Base-by-base conservation (phyloP, 1,140 invertebrate genomes). In the Drosophila setifemur region DNA sequence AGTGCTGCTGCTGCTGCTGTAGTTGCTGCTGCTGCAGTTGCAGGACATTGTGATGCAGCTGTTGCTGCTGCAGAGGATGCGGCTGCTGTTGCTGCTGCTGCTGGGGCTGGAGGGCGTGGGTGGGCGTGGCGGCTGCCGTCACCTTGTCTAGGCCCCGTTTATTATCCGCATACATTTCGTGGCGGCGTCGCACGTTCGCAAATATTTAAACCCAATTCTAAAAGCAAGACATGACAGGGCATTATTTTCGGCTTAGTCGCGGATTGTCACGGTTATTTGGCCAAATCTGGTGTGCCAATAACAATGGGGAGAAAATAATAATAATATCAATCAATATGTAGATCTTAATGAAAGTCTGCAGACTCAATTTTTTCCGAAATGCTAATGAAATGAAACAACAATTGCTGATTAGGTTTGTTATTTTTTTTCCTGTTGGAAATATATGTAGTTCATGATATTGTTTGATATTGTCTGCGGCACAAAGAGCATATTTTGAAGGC, bases 61-160 rank as follows among this genome's bases (percentile, higher is more conserved):
- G 78, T n/a, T 83, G 77, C 6, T 63, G 77, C 26, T 76, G 73
- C 18, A 48, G n/a, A n/a, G n/a, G 58, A 7, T 79, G 76, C 2
- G 77, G 81, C 4, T 79, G 85, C 6, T 68, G 64, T 19, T 73
- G 75, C 8, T 69, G 64, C 19, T 70, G 82, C 18, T 63, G 83
- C 35, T 78, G 74, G 7, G 69, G 83, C 35, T 78, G 74, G 7
- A 72, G 50, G 49, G 60, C 71, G 60, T 55, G 79, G 21, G 61
- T 58, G 53, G 76, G 74, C 47, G 79, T 50, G 14, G 66, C 63
- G 33, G 67, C 58, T 33, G 70, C 64, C 50, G 79, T 72, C 57
- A 85, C 81, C 76, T 86, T 86, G 57, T 86, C 81, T 76, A 86
- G 53, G 67, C 75, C 76, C 76, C 72, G 81, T 86, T 86, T 86